Base-by-base conservation (phyloP, 2,113 vertebrate species). In the Puffinus mauretanicus region DNA sequence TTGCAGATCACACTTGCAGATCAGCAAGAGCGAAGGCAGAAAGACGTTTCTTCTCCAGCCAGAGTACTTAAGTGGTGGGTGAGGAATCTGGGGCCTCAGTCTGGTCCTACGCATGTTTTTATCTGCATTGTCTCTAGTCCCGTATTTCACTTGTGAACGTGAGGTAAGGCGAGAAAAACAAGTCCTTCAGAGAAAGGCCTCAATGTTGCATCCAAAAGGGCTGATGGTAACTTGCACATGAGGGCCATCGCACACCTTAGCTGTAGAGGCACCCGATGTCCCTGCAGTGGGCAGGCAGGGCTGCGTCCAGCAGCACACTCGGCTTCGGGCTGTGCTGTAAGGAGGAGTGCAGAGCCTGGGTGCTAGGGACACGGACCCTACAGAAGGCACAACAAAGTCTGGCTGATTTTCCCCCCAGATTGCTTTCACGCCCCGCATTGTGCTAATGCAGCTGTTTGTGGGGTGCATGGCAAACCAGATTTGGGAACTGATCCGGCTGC, bases 241-340 rank as follows among this genome's bases (percentile, higher is more conserved):
- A 69, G 18, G 52, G 7, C 36, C 7, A 3, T 32, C 1, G 3
- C 32, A 38, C 44, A 9, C 13, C 13, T 61, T 25, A 8, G 13
- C 49, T 32, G 0, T 2, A 24, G 72, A 38, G 20, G 44, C 17
- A n/a, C 19, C 32, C 30, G 9, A 0, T 55, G 36, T 57, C 54
- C 78, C 8, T 16, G 42, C 3, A 2, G 11, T 5, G 26, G 88
- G 61, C n/a, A 9, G 0, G 1, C 3, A 7, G 47, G 27, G 30
- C 83, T 62, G 54, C n/a, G 36, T 32, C 61, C 73, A 8, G 55
- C 49, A 65, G 44, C 51, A 10, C 29, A 4, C 4, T 0, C 0
- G 16, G 75, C 46, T 54, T 76, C 0, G n/a, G 44, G 75, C 85
- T 52, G 26, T 38, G 72, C 67, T 29, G 11, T n/a, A 10, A 47